Evolutionary conservation across 2,888 invertebrate species (phyloP), one percentile per base, ranked within the genome.

Genomic region (Parnassius mnemosyne): DNA sequence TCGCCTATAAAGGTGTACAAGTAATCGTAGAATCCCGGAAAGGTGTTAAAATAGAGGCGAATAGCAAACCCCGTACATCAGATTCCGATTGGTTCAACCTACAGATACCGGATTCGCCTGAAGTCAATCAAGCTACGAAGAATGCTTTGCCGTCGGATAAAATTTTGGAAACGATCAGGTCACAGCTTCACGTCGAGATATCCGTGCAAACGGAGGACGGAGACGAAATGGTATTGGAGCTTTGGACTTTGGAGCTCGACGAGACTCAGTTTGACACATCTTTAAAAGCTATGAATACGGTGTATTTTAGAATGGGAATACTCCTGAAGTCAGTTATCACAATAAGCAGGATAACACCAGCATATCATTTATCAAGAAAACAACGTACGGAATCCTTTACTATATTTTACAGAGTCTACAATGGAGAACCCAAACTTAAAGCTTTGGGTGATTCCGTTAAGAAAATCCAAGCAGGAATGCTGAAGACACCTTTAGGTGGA

Each of bases 301-400:
- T 98, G 0, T 99, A 99, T 83, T 98, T 97, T 81, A 94, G 98
- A 77, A 97, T 99, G 97, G 96, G 97, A 51, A 95, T 97, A 65
- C 92, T 99, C 69, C 87, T 99, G 13, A 98, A 98, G 80, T 98
- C 98, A 0, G 91, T 98, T 50, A 94, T 98, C 53, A 95, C 97
- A 9, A 95, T 98, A 1, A 97, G 98, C 9, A 94, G 99, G 84
- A 96, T 97, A 63, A 97, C 97, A 16, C 98, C 98, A 2, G 97
- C 98, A 41, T 99, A 98, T 83, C 97, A 97, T 85, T 85, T 98
- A 56, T 97, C 98, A 10, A 93, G 97, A 59, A 93, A 96, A 66
- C 98, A 98, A 84, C 95, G 96, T 52, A 94, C 96, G 0, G 98
- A 98, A 78, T 96, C 97, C 0, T 98, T 96, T 81, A 95, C 97